These are phyloP conservation scores for Phengaris alcon DNA, from an alignment of 2,888 invertebrate genomes.

Conservation along the genomic window DNA sequence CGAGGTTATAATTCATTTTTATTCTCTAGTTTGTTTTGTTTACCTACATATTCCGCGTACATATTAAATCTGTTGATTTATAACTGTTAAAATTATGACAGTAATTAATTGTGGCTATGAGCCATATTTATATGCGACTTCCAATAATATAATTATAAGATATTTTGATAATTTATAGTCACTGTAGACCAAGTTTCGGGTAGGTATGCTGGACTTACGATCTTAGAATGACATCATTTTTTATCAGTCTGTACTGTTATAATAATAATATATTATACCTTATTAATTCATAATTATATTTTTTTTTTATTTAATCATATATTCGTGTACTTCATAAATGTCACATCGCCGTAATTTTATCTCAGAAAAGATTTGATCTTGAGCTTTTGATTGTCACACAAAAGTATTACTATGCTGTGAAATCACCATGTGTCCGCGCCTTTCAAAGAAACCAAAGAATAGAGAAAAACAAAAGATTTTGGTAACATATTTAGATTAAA, in stretches of 20 bases:
- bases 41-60: background rate
- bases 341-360: too few relatives aligned
- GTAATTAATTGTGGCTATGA: background rate
- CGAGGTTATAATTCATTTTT: background rate
- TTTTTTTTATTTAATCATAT: too few relatives aligned
- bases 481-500: conserved; percentile 32
- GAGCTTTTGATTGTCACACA: too few relatives aligned
- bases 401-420: background rate
- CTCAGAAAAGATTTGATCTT: too few relatives aligned
- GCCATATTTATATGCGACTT: background rate
- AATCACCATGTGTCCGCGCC: background rate
- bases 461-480: background rate
- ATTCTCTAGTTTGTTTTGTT: background rate
- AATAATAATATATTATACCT: too few relatives aligned
- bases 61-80: background rate
- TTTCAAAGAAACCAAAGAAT: background rate
- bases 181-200: background rate
- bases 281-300: too few relatives aligned
- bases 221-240: background rate
- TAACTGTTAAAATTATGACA: background rate
- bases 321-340: too few relatives aligned
- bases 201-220: background rate
- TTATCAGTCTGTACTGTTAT: too few relatives aligned
- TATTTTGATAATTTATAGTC: conserved; percentile 11
- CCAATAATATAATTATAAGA: background rate